phyloP scores from a whole-genome alignment of 2,888 invertebrate species.

The Oxycera nigricornis region DNA sequence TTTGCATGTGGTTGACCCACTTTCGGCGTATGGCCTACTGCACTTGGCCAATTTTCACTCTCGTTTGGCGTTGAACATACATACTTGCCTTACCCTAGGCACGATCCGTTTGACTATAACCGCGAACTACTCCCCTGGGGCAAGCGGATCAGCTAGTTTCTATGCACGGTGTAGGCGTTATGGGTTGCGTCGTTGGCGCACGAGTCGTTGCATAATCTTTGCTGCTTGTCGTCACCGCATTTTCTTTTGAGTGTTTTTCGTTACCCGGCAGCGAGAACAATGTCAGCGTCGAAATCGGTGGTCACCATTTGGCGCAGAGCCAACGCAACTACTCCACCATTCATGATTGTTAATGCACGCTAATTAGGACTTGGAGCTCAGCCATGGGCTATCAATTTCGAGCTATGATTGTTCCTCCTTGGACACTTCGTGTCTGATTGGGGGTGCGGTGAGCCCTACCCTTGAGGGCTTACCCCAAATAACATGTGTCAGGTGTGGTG shows the following conservation, averaged over 20 bases:
- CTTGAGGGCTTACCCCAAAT: too few species aligned
- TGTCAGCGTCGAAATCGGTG: not conserved
- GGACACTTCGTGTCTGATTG: too few species aligned
- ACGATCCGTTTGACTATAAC: not conserved
- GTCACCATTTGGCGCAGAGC: not conserved
- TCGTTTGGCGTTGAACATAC: conserved; percentile 51
- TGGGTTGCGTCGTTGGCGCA: conserved; percentile 15
- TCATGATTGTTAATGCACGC: not conserved
- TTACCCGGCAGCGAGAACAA: not conserved
- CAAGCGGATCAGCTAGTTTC: not conserved
- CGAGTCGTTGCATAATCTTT: conserved; percentile 36
- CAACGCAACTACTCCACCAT: not conserved
- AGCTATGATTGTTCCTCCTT: too few species aligned
- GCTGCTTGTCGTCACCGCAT: conserved; percentile 13
- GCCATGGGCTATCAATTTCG: too few species aligned
- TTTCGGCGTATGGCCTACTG: conserved; percentile 60
- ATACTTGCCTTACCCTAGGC: conserved; percentile 20
- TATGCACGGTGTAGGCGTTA: conserved; percentile 18
- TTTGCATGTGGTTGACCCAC: conserved; percentile 50
- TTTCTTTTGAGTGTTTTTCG: conserved; percentile 10
- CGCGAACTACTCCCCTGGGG: not conserved
- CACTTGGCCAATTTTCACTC: conserved; percentile 63
- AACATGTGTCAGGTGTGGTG: too few species aligned
- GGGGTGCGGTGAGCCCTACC: too few species aligned
- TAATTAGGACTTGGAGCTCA: too few species aligned